These are phyloP conservation scores for Etheostoma perlongum DNA, from an alignment of 2,797 vertebrate genomes.

Conservation along the genomic window DNA sequence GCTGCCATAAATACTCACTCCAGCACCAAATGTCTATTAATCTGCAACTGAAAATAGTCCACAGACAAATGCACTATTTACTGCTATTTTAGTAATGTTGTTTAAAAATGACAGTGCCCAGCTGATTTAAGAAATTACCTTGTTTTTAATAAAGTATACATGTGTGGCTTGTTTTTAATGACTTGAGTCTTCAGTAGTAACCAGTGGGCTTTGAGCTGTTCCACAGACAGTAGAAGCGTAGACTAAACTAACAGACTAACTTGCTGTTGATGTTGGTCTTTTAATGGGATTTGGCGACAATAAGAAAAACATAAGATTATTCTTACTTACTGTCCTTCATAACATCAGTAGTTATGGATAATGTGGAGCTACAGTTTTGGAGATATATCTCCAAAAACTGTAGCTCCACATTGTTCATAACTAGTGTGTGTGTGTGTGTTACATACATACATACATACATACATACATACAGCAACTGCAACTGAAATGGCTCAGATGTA, in stretches of 20 bases:
- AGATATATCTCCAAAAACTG: background rate
- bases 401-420: no score
- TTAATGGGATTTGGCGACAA: slow-evolving; percentile 20
- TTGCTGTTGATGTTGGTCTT: background rate
- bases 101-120: background rate
- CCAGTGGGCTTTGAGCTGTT: background rate
- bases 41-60: background rate
- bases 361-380: background rate
- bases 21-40: background rate
- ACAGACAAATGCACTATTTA: background rate
- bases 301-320: background rate
- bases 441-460: background rate
- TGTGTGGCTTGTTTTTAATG: background rate
- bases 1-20: background rate
- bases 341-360: background rate
- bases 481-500: slow-evolving; percentile 2
- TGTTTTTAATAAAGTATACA: background rate
- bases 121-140: background rate
- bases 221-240: no score
- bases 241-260: background rate
- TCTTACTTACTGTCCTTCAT: background rate
- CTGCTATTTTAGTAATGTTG: background rate
- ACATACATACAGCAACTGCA: no score
- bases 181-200: background rate
- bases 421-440: no score